phyloP scores from a whole-genome alignment of 2,888 invertebrate species.

The Netelia virgata region DNA sequence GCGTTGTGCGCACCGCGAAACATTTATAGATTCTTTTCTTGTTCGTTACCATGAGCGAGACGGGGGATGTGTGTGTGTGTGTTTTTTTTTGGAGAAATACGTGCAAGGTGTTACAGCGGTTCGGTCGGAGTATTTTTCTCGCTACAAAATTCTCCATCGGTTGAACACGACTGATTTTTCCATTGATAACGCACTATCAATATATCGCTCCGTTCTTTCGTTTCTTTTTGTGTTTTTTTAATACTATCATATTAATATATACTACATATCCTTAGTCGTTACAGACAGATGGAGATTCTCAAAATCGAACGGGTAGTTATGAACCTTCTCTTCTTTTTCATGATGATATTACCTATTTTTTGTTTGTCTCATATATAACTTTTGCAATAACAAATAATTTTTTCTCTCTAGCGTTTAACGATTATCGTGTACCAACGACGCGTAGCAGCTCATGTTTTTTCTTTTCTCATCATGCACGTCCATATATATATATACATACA shows the following conservation, averaged over 20 bases:
- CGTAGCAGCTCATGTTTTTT: conserved; percentile 52
- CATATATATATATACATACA: conserved; percentile 28
- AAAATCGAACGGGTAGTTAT: conserved; percentile 37
- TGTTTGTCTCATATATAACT: conserved; percentile 32
- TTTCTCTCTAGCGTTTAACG: conserved; percentile 58
- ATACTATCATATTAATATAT: conserved; percentile 46
- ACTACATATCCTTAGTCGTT: conserved; percentile 53
- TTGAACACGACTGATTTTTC: conserved; percentile 47
- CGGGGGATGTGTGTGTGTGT: conserved; percentile 19
- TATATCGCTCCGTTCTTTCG: conserved; percentile 34
- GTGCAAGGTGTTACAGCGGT: conserved; percentile 43
- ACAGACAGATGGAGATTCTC: conserved; percentile 55
- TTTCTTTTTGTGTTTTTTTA: conserved; percentile 45
- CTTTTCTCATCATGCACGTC: conserved; percentile 34
- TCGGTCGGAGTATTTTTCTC: conserved; percentile 26
- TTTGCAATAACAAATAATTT: conserved; percentile 62
- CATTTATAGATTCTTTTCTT: conserved; percentile 37
- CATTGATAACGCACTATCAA: conserved; percentile 50
- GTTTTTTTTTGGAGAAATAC: conserved; percentile 22
- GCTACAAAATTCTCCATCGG: conserved; percentile 36
- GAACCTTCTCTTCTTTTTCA: conserved; percentile 40
- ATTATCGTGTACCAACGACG: conserved; percentile 52
- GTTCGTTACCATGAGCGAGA: conserved; percentile 1
- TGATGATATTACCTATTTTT: conserved; percentile 48
- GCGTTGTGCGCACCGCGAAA: conserved; percentile 65